phyloP scores from a whole-genome alignment of 2,113 vertebrate genomes.

The Siniperca chuatsi region DNA sequence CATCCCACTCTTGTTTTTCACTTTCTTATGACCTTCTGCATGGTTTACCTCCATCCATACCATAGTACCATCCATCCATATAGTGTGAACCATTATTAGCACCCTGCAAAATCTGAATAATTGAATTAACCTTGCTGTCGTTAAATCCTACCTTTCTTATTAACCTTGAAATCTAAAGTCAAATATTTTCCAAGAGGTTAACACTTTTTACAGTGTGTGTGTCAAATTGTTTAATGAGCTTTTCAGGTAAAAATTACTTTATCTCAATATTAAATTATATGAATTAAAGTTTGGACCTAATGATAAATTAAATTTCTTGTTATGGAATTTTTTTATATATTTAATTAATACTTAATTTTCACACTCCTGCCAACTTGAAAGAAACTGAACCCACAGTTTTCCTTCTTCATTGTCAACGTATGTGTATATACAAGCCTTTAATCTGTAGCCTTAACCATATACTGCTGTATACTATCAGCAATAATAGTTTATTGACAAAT shows the following conservation, averaged over 20 bases:
- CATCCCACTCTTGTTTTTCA: background rate
- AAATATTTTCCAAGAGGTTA: background rate
- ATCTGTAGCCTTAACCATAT: background rate
- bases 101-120: background rate
- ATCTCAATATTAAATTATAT: background rate
- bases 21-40: background rate
- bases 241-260: background rate
- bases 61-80: no score
- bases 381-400: background rate
- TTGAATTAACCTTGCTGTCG: constrained; percentile 23
- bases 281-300: background rate
- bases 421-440: background rate
- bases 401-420: no score
- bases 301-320: background rate
- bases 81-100: background rate
- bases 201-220: background rate
- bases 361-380: background rate
- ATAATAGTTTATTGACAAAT: no score
- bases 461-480: no score
- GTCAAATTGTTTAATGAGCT: constrained; percentile 19
- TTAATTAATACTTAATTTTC: background rate
- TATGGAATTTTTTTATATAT: background rate
- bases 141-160: constrained; percentile 10
- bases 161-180: constrained; percentile 27
- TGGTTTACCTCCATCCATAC: background rate